These are phyloP conservation scores for Acestrorhynchus altus DNA, from an alignment of 2,797 vertebrate species.

Conservation along the genomic window DNA sequence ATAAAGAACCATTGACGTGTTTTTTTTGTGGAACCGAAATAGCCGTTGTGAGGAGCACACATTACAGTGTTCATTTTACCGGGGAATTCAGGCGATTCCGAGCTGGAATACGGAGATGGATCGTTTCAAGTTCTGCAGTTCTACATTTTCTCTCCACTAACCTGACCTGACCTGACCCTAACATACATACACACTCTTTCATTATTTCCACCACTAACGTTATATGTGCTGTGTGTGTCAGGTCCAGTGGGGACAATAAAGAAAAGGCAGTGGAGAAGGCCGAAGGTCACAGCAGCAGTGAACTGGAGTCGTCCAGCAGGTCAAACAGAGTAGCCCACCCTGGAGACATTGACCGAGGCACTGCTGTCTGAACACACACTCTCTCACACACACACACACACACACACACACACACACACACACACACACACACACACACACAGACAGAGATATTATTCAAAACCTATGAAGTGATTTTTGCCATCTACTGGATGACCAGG, in stretches of 20 bases:
- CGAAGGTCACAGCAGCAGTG: slow-evolving; percentile 74
- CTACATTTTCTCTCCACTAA: no score
- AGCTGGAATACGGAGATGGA: no score
- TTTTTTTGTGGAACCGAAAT: no score
- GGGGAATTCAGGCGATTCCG: no score
- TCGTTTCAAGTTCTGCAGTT: no score
- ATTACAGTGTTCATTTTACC: no score
- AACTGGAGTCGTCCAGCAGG: slow-evolving; percentile 78
- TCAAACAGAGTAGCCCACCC: slow-evolving; percentile 74
- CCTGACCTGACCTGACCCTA: no score
- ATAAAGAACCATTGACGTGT: no score
- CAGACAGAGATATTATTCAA: no score
- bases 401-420: neutral
- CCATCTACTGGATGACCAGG: neutral
- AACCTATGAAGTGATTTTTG: no score
- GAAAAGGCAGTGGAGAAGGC: slow-evolving; percentile 82
- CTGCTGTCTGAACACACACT: slow-evolving; percentile 82
- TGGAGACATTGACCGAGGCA: slow-evolving; percentile 83
- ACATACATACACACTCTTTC: neutral
- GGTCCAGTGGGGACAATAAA: slow-evolving; percentile 84
- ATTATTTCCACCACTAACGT: neutral
- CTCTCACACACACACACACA: neutral
- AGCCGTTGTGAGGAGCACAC: no score
- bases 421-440: neutral
- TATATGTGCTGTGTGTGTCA: slow-evolving; percentile 67